Percentiles rank a stretch among this genome's conserved stretches.
These are phyloP conservation scores for Forbesichthys papilliferus DNA, from an alignment of 2,113 vertebrate genomes.

Conservation along the genomic window DNA sequence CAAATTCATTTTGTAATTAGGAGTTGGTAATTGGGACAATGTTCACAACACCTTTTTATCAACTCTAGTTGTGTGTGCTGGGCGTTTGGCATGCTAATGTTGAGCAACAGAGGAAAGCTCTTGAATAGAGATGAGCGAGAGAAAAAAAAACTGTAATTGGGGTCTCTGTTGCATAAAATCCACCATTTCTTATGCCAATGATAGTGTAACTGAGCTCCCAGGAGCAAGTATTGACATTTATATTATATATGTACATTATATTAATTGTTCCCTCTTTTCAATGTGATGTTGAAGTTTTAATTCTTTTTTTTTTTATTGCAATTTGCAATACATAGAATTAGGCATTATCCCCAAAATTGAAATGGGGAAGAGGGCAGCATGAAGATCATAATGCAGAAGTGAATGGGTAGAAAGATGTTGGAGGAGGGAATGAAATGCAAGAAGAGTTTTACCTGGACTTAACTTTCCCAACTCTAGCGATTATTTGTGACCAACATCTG, in stretches of 20 bases:
- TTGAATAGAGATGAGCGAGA: constrained; percentile 1
- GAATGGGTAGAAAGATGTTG: background rate
- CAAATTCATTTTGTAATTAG: constrained; percentile 50
- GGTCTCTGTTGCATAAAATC: constrained; percentile 33
- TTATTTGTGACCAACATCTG: no score
- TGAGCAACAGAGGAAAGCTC: constrained; percentile 17
- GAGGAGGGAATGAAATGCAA: background rate
- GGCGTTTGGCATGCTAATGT: constrained; percentile 26
- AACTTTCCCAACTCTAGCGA: no score
- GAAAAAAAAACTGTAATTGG: constrained; percentile 7
- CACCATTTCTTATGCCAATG: constrained; percentile 71
- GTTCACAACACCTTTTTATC: constrained; percentile 33
- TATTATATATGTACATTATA: constrained; percentile 72
- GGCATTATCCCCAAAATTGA: constrained; percentile 24
- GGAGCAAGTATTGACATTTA: constrained; percentile 73
- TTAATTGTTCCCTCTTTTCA: constrained; percentile 71
- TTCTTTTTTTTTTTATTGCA: constrained; percentile 31
- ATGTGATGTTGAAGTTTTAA: constrained; percentile 42
- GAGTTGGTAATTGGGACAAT: constrained; percentile 41
- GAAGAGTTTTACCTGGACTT: no score
- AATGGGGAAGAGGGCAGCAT: background rate
- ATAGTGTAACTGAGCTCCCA: constrained; percentile 66
- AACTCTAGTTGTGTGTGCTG: constrained; percentile 40
- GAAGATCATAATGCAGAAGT: background rate
- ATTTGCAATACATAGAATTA: constrained; percentile 59